Base-by-base conservation (phyloP, 2,797 vertebrate genomes). In the Sebastes alutus region DNA sequence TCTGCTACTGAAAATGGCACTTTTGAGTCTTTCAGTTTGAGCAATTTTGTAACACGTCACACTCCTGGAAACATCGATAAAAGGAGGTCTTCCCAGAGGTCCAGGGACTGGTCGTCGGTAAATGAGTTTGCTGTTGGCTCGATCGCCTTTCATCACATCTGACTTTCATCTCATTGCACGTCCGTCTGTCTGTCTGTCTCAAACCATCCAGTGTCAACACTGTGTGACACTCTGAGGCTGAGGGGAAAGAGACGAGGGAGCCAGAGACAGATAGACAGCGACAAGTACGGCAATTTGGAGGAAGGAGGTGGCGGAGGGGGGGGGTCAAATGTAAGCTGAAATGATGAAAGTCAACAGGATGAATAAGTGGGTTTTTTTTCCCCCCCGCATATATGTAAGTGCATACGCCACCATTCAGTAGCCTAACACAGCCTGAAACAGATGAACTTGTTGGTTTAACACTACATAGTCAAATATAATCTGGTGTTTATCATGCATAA, bases 131-230 rank as follows among this genome's bases (percentile, higher is more conserved):
- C 81, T 85, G 80, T 87, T 83, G 86, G 81, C 82, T 80, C 78
- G 27, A 86, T 90, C 87, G 74, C 79, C 69, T 87, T 89, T 89
- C 77, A 90, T 91, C 89, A 87, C 75, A 69, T 90, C 74, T 83
- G 81, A 92, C 84, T 88, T 88, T 85, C 75, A 82, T 91, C 88
- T 80, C 83, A 74, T 83, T 56, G 56, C 80, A 78, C 60, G 54
- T 81, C 58, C 27, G 8, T 60, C 58, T 30, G 46, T 49, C 79
- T 67, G 75, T 88, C 90, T 77, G 83, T 87, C 87, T 87, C 80
- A 70, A 65, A 75, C 80, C 82, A 85, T 87, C 76, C 72, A 4
- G 29, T 80, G 81, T 93, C 87, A 90, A 72, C 81, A 49, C 69
- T 18, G 67, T 80, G 85, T 91, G 88, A 80, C 46, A 25, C 79